Conservation (phyloP, 2,113 vertebrate species). For the Salvator merianae region DNA sequence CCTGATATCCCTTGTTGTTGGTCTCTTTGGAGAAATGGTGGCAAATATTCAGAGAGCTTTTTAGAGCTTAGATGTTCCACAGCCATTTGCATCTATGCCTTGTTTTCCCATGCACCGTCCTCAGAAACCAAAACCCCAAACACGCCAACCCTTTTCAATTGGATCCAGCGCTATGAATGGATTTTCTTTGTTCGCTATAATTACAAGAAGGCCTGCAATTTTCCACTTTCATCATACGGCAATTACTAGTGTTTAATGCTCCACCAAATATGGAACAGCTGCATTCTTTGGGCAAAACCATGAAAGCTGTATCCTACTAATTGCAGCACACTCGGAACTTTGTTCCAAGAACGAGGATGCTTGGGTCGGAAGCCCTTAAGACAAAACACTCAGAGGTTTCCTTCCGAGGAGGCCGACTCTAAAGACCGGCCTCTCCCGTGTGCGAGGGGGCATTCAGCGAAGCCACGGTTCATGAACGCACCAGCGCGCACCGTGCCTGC, state of each 20-base stretch:
- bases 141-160: conserved; percentile 39
- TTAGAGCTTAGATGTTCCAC: neutral
- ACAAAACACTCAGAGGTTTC: conserved; percentile 39
- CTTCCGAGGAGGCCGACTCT: conserved; percentile 17
- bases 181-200: conserved; percentile 48
- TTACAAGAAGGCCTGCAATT: conserved; percentile 55
- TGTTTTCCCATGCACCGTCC: conserved; percentile 35
- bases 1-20: neutral
- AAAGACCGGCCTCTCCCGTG: conserved; percentile 30
- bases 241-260: conserved; percentile 59
- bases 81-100: conserved; percentile 37
- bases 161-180: conserved; percentile 44
- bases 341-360: conserved; percentile 56
- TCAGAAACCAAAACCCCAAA: conserved; percentile 33
- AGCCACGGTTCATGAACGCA: conserved; percentile 44
- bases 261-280: conserved; percentile 51
- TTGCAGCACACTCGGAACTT: conserved; percentile 55
- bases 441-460: conserved; percentile 1
- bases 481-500: too few relatives aligned
- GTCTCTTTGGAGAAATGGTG: neutral
- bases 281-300: conserved; percentile 44
- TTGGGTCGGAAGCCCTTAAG: conserved; percentile 23
- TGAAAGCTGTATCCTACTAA: conserved; percentile 51
- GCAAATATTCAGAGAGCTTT: neutral
- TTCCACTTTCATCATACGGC: conserved; percentile 62